Evolutionary conservation across 1,140 invertebrate species (phyloP), one percentile per base, ranked within the genome.

Genomic region (Dreissena polymorpha): DNA sequence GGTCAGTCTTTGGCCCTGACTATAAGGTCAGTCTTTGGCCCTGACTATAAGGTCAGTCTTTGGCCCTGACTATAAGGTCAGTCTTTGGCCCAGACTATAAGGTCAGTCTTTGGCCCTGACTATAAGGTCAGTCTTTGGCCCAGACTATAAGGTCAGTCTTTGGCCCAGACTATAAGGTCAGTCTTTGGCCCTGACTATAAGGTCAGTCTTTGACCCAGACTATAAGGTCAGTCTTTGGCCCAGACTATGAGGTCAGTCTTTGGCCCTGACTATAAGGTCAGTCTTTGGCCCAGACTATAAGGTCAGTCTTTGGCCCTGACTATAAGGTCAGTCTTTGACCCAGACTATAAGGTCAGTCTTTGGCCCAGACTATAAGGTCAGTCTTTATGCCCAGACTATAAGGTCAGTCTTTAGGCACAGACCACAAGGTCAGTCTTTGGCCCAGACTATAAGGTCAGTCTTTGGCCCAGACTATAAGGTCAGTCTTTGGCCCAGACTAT

Each of bases 381-480:
- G n/a, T n/a, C n/a, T n/a, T n/a, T n/a, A n/a, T n/a, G 99, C 90
- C 99, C 99, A 90, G 99, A 99, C 94, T 99, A 98, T 83, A 99
- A 99, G 97, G 99, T 99, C 93, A 94, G 91, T 51, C 18, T n/a
- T 23, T 39, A 8, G 39, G 39, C 8, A 8, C 39, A 39, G 8
- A n/a, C n/a, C n/a, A n/a, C n/a, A n/a, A n/a, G n/a, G 39, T 5
- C 2, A 39, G 39, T 2, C 39, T 5, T 39, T 8, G 8, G 39
- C 39, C 39, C 39, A 39, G 39, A 39, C 39, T 39, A 39, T 8
- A 39, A 5, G 39, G n/a, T n/a, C n/a, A n/a, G n/a, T n/a, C n/a
- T n/a, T n/a, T n/a, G 99, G 99, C 90, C 99, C 99, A 90, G 99
- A 99, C 94, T 99, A 98, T 83, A 99, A 99, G 97, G 99, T 99